These are phyloP conservation scores for Myanophis thanlyinensis DNA, from an alignment of 2,113 vertebrate genomes.

Conservation along the genomic window DNA sequence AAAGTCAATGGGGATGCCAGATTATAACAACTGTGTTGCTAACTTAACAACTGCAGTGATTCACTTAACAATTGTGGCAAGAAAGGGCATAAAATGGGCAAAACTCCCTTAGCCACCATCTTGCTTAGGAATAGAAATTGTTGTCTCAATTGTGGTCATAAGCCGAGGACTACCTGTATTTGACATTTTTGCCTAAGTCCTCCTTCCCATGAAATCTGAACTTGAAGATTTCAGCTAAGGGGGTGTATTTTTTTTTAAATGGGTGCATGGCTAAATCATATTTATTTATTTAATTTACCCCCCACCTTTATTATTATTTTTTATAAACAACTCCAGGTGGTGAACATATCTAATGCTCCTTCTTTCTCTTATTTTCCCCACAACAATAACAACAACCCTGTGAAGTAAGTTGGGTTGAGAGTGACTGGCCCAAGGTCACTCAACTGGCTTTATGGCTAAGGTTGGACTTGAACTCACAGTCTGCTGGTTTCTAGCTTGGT, in stretches of 20 bases:
- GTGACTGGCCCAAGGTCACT: background rate
- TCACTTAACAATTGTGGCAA: too few species aligned
- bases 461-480: background rate
- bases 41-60: too few species aligned
- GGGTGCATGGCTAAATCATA: background rate
- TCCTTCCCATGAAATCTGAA: slow-evolving; percentile 21
- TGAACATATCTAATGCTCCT: background rate
- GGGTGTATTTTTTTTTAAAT: background rate
- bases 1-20: too few species aligned
- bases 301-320: background rate
- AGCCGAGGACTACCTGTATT: background rate
- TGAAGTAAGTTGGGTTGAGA: background rate
- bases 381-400: background rate
- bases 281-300: background rate
- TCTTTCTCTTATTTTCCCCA: background rate
- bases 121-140: too few species aligned
- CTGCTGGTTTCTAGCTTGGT: background rate
- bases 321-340: background rate
- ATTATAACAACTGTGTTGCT: too few species aligned
- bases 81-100: too few species aligned
- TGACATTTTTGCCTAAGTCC: background rate
- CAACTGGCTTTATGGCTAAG: background rate
- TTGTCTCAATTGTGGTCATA: background rate
- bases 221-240: background rate
- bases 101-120: too few species aligned